Evolutionary conservation across 2,797 vertebrate genomes (phyloP), one percentile per base, ranked within the genome.

Genomic region (Pipistrellus pygmaeus): DNA sequence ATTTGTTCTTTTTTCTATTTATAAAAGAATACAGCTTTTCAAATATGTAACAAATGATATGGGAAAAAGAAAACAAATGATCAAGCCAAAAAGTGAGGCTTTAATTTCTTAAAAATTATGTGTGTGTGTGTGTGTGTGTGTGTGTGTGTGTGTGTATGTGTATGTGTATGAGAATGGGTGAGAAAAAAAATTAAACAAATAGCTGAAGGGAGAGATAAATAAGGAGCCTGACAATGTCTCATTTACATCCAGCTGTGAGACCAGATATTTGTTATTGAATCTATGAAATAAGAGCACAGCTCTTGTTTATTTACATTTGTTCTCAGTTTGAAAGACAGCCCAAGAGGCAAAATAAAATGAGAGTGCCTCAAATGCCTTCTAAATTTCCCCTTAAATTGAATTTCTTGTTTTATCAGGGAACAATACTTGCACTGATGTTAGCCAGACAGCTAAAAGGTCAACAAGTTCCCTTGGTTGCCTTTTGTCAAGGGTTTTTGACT

Each of bases 401-500:
- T 98, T 99, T 98, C 98, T 98, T 97, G 97, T 98, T 98, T 98
- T 98, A 98, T 98, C 98, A 98, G 97, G 97, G 97, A 98, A 98
- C 98, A 98, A 98, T 98, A 98, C 98, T 98, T 98, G 98, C 97
- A 97, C 98, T 99, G 98, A 99, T 98, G 98, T 98, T 98, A 98
- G 98, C 98, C 98, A 99, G 98, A 98, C 98, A 98, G 98, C 97
- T 98, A 98, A 98, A 99, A 99, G 98, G 98, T 98, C 98, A 98
- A 96, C 98, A 98, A 98, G 98, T 98, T 98, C 98, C 98, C 98
- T 95, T 98, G 98, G 98, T 98, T 98, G 98, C 98, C 97, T 99
- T 99, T 99, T 98, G 98, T 99, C 98, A 99, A 98, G 98, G 98
- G 98, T 98, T 99, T 99, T 99, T 99, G 98, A 99, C 98, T 98